A percentile compares a stretch with the other conserved stretches of the same genome.
phyloP scores from a whole-genome alignment of 2,888 invertebrate species.

The Nasonovia ribisnigri region DNA sequence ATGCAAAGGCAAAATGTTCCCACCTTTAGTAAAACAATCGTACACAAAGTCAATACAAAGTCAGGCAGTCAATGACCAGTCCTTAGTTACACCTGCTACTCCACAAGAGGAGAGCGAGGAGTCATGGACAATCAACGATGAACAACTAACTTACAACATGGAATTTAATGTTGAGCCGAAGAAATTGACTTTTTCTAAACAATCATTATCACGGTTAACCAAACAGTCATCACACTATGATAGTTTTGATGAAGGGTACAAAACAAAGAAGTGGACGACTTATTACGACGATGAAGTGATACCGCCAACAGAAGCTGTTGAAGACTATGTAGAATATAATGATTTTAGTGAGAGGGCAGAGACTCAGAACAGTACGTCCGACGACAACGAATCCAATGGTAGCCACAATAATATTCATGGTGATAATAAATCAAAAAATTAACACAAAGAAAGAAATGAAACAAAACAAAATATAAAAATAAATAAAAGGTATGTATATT shows the following conservation, averaged over 20 bases:
- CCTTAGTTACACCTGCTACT: not conserved
- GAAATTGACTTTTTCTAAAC: not conserved
- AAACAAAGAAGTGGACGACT: not conserved
- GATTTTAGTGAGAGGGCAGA: not conserved
- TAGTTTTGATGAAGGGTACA: slow-evolving; percentile 78
- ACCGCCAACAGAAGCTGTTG: not conserved
- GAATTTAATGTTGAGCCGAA: slow-evolving; percentile 48
- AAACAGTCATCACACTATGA: slow-evolving; percentile 67
- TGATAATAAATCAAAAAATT: not conserved
- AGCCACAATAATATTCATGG: not conserved
- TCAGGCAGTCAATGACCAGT: not conserved
- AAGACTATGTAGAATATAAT: not conserved
- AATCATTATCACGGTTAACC: not conserved
- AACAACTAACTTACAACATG: slow-evolving; percentile 29
- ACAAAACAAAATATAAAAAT: not conserved
- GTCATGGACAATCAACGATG: slow-evolving; percentile 9
- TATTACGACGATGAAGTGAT: not conserved
- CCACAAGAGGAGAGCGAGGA: slow-evolving; percentile 1
- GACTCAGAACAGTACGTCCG: not conserved
- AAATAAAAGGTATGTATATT: not conserved
- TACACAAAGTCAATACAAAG: not conserved
- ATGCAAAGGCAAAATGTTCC: slow-evolving; percentile 60
- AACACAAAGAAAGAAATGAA: not conserved
- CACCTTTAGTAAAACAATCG: not conserved
- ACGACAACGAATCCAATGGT: not conserved